Percentiles rank a stretch among this genome's conserved stretches.
Conservation (phyloP, 2,888 invertebrate genomes). For the Lepidocyrtoides sp. region DNA sequence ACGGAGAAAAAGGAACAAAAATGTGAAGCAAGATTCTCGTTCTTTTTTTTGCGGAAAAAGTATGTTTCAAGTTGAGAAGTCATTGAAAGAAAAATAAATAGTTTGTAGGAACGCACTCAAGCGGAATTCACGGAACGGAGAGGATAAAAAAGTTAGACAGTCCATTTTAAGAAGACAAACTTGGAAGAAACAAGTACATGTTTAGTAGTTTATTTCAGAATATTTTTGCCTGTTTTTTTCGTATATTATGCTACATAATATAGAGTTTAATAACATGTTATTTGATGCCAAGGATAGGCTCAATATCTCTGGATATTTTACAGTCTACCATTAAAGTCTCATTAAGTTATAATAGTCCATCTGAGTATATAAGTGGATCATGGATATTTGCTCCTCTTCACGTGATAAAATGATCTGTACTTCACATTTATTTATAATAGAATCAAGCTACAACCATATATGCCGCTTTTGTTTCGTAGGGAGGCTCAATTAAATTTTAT, state of each 20-base stretch:
- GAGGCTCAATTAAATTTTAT: not conserved
- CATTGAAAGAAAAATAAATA: slow-evolving; percentile 18
- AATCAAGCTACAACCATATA: no score
- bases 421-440: not conserved
- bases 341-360: slow-evolving; percentile 5
- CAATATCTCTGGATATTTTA: not conserved
- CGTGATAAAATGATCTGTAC: not conserved
- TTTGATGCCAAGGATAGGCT: not conserved
- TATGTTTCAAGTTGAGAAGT: not conserved
- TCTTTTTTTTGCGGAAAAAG: not conserved
- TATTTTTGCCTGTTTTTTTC: not conserved
- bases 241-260: not conserved
- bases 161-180: not conserved
- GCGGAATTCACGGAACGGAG: not conserved
- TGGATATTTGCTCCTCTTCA: not conserved
- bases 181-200: not conserved
- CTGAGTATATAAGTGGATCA: not conserved
- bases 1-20: no score
- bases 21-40: not conserved
- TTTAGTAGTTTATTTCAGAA: not conserved
- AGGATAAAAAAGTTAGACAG: slow-evolving; percentile 13
- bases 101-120: slow-evolving; percentile 3
- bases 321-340: slow-evolving; percentile 31
- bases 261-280: not conserved
- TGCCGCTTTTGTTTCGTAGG: no score